phyloP scores from a whole-genome alignment of 2,113 vertebrate species.

The Podarcis muralis region DNA sequence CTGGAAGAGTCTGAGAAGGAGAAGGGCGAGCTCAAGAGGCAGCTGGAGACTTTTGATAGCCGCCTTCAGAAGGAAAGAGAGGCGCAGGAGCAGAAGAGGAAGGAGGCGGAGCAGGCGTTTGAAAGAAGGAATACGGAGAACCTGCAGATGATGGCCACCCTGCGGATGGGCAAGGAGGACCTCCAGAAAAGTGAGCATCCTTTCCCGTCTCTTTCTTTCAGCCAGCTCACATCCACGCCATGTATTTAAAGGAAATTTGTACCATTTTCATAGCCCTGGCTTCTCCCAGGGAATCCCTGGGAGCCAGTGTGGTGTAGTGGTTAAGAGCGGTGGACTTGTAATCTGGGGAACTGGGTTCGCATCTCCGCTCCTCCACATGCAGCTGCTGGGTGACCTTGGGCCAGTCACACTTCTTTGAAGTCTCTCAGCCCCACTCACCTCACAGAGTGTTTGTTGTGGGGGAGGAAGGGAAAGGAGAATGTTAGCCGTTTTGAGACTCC shows the following conservation, averaged over 20 bases:
- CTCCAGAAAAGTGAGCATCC: conserved; percentile 75
- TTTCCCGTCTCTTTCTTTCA: not conserved
- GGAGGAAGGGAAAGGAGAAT: too few relatives aligned
- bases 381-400: too few relatives aligned
- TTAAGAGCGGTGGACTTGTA: too few relatives aligned
- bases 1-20: conserved; percentile 72
- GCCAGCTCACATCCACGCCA: not conserved
- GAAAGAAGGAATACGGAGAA: conserved; percentile 61
- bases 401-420: too few relatives aligned
- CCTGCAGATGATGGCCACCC: conserved; percentile 62
- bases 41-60: conserved; percentile 65
- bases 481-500: too few relatives aligned
- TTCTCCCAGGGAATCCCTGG: too few relatives aligned
- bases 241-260: too few relatives aligned
- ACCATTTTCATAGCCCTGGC: not conserved
- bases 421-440: too few relatives aligned
- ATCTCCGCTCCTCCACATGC: too few relatives aligned
- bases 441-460: too few relatives aligned
- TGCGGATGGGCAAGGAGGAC: conserved; percentile 75
- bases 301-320: too few relatives aligned
- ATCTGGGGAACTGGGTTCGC: too few relatives aligned
- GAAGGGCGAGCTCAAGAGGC: conserved; percentile 67
- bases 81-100: conserved; percentile 59
- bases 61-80: conserved; percentile 71
- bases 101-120: conserved; percentile 73